Evolutionary conservation across 2,113 vertebrate genomes (phyloP).

Genomic region (Etheostoma cragini): DNA sequence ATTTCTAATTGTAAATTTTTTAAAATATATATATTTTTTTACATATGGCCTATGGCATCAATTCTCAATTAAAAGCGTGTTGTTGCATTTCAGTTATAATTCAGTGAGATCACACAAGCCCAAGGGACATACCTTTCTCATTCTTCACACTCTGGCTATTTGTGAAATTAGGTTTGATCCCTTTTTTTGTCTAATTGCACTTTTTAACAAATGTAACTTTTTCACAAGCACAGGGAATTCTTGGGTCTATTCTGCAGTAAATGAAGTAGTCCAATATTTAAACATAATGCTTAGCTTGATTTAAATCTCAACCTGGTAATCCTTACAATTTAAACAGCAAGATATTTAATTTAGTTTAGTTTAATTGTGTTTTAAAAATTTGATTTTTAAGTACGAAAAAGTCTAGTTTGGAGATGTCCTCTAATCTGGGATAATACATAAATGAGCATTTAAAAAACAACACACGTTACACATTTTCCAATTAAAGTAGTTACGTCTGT

Average conservation of each 20-base stretch:
- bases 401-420: not conserved
- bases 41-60: too few species aligned
- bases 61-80: too few species aligned
- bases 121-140: not conserved
- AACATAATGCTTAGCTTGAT: not conserved
- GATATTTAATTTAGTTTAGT: not conserved
- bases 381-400: not conserved
- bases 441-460: not conserved
- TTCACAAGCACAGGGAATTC: not conserved
- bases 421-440: not conserved
- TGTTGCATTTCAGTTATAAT: too few species aligned
- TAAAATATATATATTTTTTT: too few species aligned
- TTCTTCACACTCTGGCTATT: not conserved
- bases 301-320: slow-evolving; percentile 6
- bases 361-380: not conserved
- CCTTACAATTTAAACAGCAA: not conserved
- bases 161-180: not conserved
- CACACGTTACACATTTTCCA: not conserved
- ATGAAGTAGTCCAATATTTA: slow-evolving; percentile 15
- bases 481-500: not conserved
- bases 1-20: too few species aligned
- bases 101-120: too few species aligned
- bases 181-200: not conserved
- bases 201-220: slow-evolving; percentile 22
- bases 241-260: slow-evolving; percentile 5